Evolutionary conservation across 1,140 invertebrate species (phyloP), one percentile per base, ranked within the genome.

Genomic region (Bombus affinis): DNA sequence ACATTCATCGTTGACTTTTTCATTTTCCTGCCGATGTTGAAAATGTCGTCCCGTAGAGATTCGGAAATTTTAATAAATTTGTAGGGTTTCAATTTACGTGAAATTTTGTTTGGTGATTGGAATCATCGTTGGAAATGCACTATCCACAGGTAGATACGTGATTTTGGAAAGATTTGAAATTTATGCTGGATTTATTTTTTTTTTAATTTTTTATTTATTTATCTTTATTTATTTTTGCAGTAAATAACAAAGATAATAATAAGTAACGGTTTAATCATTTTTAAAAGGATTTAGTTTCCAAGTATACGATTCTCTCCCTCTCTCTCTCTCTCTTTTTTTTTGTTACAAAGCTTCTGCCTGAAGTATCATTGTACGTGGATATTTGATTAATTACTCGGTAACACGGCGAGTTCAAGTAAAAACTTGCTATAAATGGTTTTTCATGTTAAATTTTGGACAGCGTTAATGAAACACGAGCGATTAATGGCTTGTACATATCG

Each of bases 381-480:
- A 74, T 75, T 75, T 75, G 32, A 75, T 53, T 75, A 57, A 75
- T 75, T 25, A 32, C 18, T 72, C 25, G 25, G 37, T 70, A 70
- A 13, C 37, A 13, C 22, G 32, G 22, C 18, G n/a, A n/a, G 32
- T 9, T 25, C 5, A 18, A 59, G 13, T 59, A 77, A 77, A 76
- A 76, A 44, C 35, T 39, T 68, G 32, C 22, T 35, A 47, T 47
- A 79, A 66, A 79, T 68, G 65, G 8, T 28, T 37, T 76, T 77
- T 35, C 22, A 5, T 10, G 42, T 28, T 15, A 28, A 79, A 79
- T 79, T 79, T 35, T 47, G 42, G n/a, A 44, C 62, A 35, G 18
- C n/a, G 42, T 68, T 79, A 42, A 68, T 47, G 65, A 68, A 79
- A 79, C 42, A 28, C 42, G 62, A 47, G 25, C 47, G 76, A 78